Evolutionary conservation across 1,140 invertebrate species (phyloP), one percentile per base, ranked within the genome.

Genomic region (Halictus rubicundus): DNA sequence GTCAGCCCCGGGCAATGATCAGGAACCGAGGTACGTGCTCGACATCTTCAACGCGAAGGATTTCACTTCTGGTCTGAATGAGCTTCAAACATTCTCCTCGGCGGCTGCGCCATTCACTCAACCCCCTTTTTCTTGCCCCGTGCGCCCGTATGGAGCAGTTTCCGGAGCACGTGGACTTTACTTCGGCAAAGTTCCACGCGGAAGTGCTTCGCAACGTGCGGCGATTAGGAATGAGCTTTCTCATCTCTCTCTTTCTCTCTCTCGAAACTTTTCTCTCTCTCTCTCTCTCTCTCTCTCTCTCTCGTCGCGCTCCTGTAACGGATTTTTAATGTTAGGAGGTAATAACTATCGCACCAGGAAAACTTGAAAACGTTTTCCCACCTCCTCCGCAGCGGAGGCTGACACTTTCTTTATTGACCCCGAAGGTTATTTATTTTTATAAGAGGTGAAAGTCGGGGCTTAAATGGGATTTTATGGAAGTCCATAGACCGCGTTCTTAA

Each of bases 61-160:
- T 81, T 76, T 80, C 78, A 42, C 73, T 71, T 78, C 75, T 71
- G 68, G 37, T 39, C 39, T 61, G 78, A 80, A 78, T 81, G 75
- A 77, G 79, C 73, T 77, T 70, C 49, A 37, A 77, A 74, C 65
- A 52, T 75, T 81, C 74, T 70, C 66, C 73, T 8, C 10, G 23
- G 16, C 32, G 52, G 42, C 23, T 37, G 49, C 66, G 46, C 78
- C 66, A 68, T 75, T 75, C 78, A 57, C 72, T 63, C 65, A 3
- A 19, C 54, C 21, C 23, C 64, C 63, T 68, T 27, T 37, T 68
- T 52, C 71, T 68, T 60, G 27, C 49, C 27, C 2, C n/a, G 14
- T 14, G 12, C 27, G 65, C 4, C 25, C 23, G 42, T 49, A 54
- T 68, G 27, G 23, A 75, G 37, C 27, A 49, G 52, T 68, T 76